Percentiles rank a stretch among this genome's conserved stretches.
Evolutionary conservation across 2,888 invertebrate genomes (phyloP).

Genomic region (Cecidostiba fungosa): DNA sequence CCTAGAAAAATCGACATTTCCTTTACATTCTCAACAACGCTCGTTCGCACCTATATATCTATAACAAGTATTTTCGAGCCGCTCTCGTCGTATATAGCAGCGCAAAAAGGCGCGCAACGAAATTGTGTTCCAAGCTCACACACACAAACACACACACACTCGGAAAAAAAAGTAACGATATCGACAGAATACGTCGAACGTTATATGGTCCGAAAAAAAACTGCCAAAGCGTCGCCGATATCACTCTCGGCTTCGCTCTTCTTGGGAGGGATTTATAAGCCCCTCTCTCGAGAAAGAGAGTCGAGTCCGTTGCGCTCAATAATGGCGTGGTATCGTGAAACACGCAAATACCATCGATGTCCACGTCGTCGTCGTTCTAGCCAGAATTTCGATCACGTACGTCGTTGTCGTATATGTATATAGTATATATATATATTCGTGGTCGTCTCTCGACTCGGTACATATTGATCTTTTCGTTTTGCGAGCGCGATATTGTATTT

Average conservation of each 20-base stretch:
- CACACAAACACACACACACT: too few species aligned
- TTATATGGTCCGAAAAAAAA: not conserved
- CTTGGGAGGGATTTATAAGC: not conserved
- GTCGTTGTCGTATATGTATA: not conserved
- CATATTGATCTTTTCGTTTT: conserved; percentile 14
- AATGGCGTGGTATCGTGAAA: conserved; percentile 22
- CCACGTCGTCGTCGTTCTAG: not conserved
- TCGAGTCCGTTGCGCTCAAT: conserved; percentile 9
- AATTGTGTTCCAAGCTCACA: too few species aligned
- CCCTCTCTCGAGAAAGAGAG: not conserved
- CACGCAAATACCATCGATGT: conserved; percentile 26
- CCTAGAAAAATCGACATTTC: not conserved
- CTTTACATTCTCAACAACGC: not conserved
- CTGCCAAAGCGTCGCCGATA: not conserved
- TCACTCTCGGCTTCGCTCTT: not conserved
- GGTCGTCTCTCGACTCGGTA: not conserved
- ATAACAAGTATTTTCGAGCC: not conserved
- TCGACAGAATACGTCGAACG: not conserved
- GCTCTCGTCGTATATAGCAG: not conserved
- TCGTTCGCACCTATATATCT: not conserved
- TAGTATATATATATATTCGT: not conserved
- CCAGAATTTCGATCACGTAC: conserved; percentile 23
- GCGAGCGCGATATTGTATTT: conserved; percentile 6
- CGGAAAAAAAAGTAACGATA: not conserved
- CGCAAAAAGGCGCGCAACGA: not conserved